Conservation (phyloP, 2,888 invertebrate species). For the Colostygia pectinataria region DNA sequence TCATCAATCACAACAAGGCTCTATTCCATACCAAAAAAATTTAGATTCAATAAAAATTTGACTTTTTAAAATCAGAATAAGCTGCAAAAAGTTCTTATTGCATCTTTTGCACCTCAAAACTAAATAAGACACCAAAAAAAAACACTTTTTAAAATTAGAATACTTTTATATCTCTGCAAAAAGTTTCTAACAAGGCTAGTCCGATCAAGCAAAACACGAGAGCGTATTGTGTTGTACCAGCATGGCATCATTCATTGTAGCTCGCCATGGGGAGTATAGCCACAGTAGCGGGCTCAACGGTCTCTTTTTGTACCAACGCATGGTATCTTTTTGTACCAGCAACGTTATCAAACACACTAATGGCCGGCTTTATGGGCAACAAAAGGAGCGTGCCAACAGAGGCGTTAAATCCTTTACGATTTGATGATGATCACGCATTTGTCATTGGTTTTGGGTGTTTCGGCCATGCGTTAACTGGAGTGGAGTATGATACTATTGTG, state of each 20-base stretch:
- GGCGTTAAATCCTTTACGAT: constrained; percentile 84
- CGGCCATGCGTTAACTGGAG: constrained; percentile 54
- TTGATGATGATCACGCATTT: constrained; percentile 77
- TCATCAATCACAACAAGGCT: too few species aligned
- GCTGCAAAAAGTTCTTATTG: too few species aligned
- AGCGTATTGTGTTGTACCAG: constrained; percentile 62
- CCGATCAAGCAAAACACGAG: constrained; percentile 53
- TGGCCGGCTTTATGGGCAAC: constrained; percentile 80
- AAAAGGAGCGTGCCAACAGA: constrained; percentile 81
- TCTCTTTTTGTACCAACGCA: constrained; percentile 73
- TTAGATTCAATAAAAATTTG: too few species aligned
- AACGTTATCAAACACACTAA: constrained; percentile 82
- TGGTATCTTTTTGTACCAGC: constrained; percentile 36
- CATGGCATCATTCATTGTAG: constrained; percentile 70
- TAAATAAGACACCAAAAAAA: too few species aligned
- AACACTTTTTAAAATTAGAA: not conserved
- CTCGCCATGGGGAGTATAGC: constrained; percentile 65
- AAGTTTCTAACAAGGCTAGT: constrained; percentile 49
- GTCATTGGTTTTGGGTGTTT: constrained; percentile 64
- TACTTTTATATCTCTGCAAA: not conserved
- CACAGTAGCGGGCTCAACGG: constrained; percentile 64
- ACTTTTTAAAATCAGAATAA: too few species aligned
- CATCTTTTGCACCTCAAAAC: too few species aligned
- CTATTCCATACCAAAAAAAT: too few species aligned
- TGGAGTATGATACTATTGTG: constrained; percentile 3